Percentiles rank a stretch among this genome's conserved stretches.
Evolutionary conservation across 2,797 vertebrate species (phyloP).

Genomic region (Ceyx erithaca): DNA sequence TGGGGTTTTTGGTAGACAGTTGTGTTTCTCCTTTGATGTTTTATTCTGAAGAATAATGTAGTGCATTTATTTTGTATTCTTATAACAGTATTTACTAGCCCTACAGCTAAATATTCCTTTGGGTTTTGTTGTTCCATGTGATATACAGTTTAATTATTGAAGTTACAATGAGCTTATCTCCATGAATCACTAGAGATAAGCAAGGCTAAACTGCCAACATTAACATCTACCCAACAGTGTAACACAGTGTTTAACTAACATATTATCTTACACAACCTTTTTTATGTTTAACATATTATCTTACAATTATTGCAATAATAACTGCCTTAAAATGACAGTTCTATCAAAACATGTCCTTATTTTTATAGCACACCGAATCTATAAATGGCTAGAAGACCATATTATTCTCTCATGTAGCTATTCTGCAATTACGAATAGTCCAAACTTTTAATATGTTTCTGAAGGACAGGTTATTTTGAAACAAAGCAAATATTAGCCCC

Average conservation of each 20-base stretch:
- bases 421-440: not conserved
- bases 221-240: not conserved
- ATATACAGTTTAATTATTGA: not conserved
- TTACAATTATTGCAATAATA: not conserved
- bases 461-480: constrained; percentile 15
- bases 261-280: not conserved
- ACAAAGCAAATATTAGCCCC: not conserved
- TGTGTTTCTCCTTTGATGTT: not conserved
- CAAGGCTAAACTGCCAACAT: not conserved
- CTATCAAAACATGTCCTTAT: not conserved
- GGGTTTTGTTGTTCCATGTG: not conserved
- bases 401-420: not conserved
- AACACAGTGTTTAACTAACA: not conserved
- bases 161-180: not conserved
- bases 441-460: not conserved
- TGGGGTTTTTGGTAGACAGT: not conserved
- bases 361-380: not conserved
- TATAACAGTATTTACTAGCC: not conserved
- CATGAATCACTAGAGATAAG: not conserved
- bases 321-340: not conserved
- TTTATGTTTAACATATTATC: not conserved
- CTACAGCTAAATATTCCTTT: not conserved
- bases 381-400: not conserved
- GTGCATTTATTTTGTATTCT: not conserved
- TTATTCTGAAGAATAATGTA: not conserved